Percentiles rank a stretch among this genome's conserved stretches.
These are phyloP conservation scores for Acanthurus lineatus DNA, from an alignment of 2,797 vertebrate genomes.

Conservation along the genomic window DNA sequence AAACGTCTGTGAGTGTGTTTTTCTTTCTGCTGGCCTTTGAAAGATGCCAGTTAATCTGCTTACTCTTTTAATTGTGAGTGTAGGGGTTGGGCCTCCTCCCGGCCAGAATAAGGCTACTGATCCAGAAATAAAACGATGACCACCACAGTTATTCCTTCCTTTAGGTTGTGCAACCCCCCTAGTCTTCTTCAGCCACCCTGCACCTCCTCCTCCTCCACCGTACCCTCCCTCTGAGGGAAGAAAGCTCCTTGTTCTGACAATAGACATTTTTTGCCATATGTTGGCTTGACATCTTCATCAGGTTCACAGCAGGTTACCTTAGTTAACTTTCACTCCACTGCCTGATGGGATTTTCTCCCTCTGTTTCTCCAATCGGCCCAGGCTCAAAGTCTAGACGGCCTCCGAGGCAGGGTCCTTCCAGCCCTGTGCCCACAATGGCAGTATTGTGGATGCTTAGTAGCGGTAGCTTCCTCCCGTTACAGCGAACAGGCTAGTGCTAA, in stretches of 20 bases:
- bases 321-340: conserved; percentile 98
- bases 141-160: conserved; percentile 90
- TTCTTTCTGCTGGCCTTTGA: conserved; percentile 83
- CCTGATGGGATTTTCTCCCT: conserved; percentile 97
- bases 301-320: conserved; percentile 97
- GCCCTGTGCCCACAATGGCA: conserved; percentile 89
- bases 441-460: conserved; percentile 92
- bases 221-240: conserved; percentile 75
- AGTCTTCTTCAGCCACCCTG: conserved; percentile 67
- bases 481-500: conserved; percentile 88
- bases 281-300: conserved; percentile 98
- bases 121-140: conserved; percentile 92
- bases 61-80: conserved; percentile 89
- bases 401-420: conserved; percentile 83
- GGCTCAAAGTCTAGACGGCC: conserved; percentile 93
- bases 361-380: conserved; percentile 85
- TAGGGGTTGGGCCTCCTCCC: conserved; percentile 83
- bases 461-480: conserved; percentile 92
- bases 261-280: conserved; percentile 95
- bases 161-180: conserved; percentile 84
- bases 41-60: conserved; percentile 88
- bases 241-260: conserved; percentile 92
- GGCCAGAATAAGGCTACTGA: conserved; percentile 90
- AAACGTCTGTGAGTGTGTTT: conserved; percentile 84
- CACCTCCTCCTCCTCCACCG: conserved; percentile 69